Percentiles rank a stretch among this genome's conserved stretches.
These are phyloP conservation scores for Drosophila lacertosa DNA, from an alignment of 1,140 invertebrate species.

Conservation along the genomic window DNA sequence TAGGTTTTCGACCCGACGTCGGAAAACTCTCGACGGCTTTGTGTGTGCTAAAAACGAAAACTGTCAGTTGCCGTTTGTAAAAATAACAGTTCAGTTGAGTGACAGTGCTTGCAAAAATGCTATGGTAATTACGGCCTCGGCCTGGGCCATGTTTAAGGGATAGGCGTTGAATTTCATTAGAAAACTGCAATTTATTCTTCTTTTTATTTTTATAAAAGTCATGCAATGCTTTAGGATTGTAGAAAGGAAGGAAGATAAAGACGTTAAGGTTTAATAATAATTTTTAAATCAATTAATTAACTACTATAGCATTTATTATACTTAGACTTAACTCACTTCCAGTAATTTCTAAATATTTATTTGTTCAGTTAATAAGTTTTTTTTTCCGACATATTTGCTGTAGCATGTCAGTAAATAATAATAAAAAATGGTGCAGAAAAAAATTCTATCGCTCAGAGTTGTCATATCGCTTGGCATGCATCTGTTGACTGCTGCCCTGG, in stretches of 20 bases:
- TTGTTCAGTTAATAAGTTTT: slow-evolving; percentile 1
- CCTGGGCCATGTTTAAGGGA: slow-evolving; percentile 13
- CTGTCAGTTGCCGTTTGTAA: slow-evolving; percentile 67
- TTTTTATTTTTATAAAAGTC: no score
- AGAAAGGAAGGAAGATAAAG: background rate
- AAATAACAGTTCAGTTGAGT: slow-evolving; percentile 39
- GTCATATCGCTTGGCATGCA: slow-evolving; percentile 34
- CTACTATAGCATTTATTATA: background rate
- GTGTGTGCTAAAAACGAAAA: slow-evolving; percentile 55
- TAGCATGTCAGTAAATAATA: no score
- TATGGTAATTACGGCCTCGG: slow-evolving; percentile 58
- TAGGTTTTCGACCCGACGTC: slow-evolving; percentile 12
- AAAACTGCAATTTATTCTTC: slow-evolving; percentile 35
- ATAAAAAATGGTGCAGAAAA: slow-evolving; percentile 7
- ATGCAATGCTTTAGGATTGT: slow-evolving; percentile 42
- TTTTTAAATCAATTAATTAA: no score
- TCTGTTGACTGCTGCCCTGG: slow-evolving; percentile 25
- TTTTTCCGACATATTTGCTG: slow-evolving; percentile 2
- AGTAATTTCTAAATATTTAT: no score
- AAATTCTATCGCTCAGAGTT: slow-evolving; percentile 32
- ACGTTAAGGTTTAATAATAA: no score
- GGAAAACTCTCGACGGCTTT: slow-evolving; percentile 16
- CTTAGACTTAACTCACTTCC: no score
- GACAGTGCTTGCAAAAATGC: slow-evolving; percentile 52
- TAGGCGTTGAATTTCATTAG: slow-evolving; percentile 16